Percentiles rank a stretch among this genome's conserved stretches.
phyloP scores from a whole-genome alignment of 2,113 vertebrate species.

The Thamnophis sirtalis region DNA sequence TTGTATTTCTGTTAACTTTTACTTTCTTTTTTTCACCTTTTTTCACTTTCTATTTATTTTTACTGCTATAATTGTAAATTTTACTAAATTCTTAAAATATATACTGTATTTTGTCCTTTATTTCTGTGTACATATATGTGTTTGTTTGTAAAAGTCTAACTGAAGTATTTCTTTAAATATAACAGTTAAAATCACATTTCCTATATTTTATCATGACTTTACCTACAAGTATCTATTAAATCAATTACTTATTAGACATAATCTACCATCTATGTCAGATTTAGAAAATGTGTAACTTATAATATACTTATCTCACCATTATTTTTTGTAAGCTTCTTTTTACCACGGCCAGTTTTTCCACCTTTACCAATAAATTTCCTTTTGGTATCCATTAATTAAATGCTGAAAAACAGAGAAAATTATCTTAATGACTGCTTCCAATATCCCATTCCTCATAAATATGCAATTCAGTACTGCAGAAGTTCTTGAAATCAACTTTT shows the following conservation, averaged over 20 bases:
- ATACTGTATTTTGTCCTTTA: background rate
- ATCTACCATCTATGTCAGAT: background rate
- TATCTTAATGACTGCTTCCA: background rate
- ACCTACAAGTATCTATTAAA: background rate
- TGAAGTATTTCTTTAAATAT: background rate
- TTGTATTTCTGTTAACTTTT: background rate
- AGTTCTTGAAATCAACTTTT: background rate
- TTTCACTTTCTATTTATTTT: background rate
- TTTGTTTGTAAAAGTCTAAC: background rate
- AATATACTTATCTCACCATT: background rate
- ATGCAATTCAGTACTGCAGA: background rate
- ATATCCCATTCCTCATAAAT: background rate
- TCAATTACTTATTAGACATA: background rate
- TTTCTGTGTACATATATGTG: background rate
- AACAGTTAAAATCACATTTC: background rate
- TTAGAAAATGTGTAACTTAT: background rate
- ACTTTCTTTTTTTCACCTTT: background rate
- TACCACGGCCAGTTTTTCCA: conserved; percentile 41
- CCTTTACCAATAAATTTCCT: conserved; percentile 51
- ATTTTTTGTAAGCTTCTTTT: conserved; percentile 58
- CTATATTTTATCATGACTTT: background rate
- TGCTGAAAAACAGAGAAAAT: conserved; percentile 46
- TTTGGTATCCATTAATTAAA: conserved; percentile 62
- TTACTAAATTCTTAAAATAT: background rate
- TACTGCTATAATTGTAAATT: background rate